Evolutionary conservation across 1,140 invertebrate species (phyloP), one percentile per base, ranked within the genome.

Genomic region (Luehdorfia chinensis): DNA sequence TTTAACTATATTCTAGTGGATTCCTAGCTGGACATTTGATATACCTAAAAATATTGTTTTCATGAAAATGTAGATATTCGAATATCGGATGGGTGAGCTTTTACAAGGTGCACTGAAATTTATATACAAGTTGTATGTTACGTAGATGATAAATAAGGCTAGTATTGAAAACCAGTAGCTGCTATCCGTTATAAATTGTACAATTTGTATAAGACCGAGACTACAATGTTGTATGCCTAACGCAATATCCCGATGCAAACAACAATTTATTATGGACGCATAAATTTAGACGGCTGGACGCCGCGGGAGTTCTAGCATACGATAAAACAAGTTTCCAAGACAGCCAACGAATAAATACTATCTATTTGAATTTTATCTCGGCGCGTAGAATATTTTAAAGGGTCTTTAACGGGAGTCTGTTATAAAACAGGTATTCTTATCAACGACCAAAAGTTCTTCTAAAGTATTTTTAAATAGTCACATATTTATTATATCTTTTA

Each of bases 231-330:
- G 33, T 23, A 16, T 19, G 61, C 53, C 46, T 58, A 62, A 59
- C 54, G 51, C 59, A 67, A 64, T 55, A 61, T 60, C 60, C 57
- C 28, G 36, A 14, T 44, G 58, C 65, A 65, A 67, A 61, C 54
- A 65, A 58, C 39, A 47, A 59, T 58, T 65, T 59, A 56, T 61
- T 58, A 54, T 60, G 55, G 64, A 66, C 57, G 59, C 61, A 71
- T 71, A 71, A 67, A 71, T 70, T 62, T 48, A 19, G 21, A 19
- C 25, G 55, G 33, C 45, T 34, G 27, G 36, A 31, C 34, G 45
- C 50, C 31, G 43, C 47, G 48, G 53, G 51, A 48, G 49, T 61
- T 45, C 49, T 36, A 50, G 11, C 13, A 13, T 30, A 21, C 9
- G 9, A 37, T 25, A 30, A 45, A 37, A 39, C 47, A 28, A 12